These are phyloP conservation scores for Globicephala melas DNA, from an alignment of 2,113 vertebrate genomes.

Conservation along the genomic window DNA sequence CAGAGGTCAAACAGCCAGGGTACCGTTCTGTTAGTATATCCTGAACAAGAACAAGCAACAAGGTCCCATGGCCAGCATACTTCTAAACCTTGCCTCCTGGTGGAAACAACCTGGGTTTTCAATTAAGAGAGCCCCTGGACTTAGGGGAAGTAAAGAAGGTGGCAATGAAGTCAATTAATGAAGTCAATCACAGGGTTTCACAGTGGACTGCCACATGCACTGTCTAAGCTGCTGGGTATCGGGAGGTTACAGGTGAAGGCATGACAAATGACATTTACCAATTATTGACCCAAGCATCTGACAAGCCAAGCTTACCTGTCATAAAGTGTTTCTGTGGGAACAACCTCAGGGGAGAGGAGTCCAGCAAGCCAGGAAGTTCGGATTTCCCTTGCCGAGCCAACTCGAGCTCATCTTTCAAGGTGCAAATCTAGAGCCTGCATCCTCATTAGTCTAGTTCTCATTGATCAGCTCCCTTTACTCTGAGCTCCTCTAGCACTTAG, in stretches of 20 bases:
- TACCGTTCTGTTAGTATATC: neutral
- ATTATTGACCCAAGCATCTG: neutral
- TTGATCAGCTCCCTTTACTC: neutral
- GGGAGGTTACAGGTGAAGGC: neutral
- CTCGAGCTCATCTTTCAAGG: slow-evolving; percentile 13
- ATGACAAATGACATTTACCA: neutral
- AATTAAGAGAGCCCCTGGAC: neutral
- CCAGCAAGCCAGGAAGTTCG: neutral
- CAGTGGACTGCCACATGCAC: neutral
- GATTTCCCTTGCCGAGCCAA: neutral
- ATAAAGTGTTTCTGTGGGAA: slow-evolving; percentile 46
- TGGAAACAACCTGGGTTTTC: neutral
- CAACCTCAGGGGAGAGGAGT: neutral
- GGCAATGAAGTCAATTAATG: neutral
- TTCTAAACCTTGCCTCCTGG: neutral
- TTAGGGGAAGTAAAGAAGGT: neutral
- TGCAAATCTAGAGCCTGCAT: neutral
- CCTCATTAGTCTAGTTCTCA: neutral
- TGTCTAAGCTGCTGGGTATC: neutral
- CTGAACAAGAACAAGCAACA: neutral
- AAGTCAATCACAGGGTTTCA: neutral
- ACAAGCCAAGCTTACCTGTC: neutral
- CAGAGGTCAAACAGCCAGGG: neutral
- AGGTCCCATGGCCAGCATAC: neutral
- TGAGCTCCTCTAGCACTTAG: neutral